Conservation (phyloP, 2,113 vertebrate species). For the Scophthalmus maximus region DNA sequence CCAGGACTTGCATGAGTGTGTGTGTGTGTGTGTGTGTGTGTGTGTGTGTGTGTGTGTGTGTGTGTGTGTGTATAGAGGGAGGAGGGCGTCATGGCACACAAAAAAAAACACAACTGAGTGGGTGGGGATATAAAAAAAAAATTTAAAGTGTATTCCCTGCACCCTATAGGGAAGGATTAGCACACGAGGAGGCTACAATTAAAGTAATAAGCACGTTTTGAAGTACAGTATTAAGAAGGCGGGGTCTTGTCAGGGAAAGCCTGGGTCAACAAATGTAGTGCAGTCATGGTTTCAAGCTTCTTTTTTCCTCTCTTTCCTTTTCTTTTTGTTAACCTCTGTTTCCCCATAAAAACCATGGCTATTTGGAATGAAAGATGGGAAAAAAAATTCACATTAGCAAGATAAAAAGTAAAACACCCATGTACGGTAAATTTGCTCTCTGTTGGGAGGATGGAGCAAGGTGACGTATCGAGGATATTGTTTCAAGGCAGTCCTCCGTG, state of each 20-base stretch:
- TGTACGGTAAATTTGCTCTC: constrained; percentile 59
- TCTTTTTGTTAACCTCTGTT: constrained; percentile 46
- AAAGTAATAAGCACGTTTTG: constrained; percentile 73
- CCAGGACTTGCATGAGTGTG: constrained; percentile 28
- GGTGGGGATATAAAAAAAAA: constrained; percentile 10
- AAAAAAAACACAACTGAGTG: constrained; percentile 4
- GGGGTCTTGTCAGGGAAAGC: constrained; percentile 68
- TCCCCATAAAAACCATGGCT: constrained; percentile 78
- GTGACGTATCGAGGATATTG: constrained; percentile 63
- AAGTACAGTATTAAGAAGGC: constrained; percentile 72
- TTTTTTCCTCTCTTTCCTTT: constrained; percentile 2
- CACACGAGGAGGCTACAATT: constrained; percentile 67
- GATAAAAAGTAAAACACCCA: constrained; percentile 65
- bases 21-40: not conserved
- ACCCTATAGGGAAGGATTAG: constrained; percentile 60
- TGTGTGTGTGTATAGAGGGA: not conserved
- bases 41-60: not conserved
- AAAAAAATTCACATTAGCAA: constrained; percentile 80
- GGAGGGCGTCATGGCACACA: constrained; percentile 54
- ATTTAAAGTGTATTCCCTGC: constrained; percentile 64
- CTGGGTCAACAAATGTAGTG: constrained; percentile 80
- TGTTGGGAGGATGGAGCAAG: constrained; percentile 64
- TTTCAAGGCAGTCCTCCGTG: constrained; percentile 76
- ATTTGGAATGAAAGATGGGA: constrained; percentile 73
- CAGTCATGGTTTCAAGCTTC: constrained; percentile 77